Conservation (phyloP, 2,113 vertebrate genomes). For the Perca fluviatilis region DNA sequence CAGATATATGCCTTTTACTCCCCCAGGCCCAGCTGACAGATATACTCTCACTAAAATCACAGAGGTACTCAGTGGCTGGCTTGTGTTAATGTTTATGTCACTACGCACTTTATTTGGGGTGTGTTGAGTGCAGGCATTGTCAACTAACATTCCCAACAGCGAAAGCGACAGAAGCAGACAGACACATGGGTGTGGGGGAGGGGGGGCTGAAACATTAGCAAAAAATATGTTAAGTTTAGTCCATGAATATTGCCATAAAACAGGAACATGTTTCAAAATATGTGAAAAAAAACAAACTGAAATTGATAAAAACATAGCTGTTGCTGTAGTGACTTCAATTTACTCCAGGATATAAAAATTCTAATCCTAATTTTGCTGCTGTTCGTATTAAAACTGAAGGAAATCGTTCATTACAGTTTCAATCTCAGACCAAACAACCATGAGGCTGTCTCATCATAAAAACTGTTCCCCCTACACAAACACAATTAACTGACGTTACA, state of each 20-base stretch:
- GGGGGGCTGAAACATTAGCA: slow-evolving; percentile 18
- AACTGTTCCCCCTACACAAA: slow-evolving; percentile 11
- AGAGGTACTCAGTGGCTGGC: slow-evolving; percentile 72
- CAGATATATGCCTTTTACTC: slow-evolving; percentile 71
- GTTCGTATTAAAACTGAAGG: slow-evolving; percentile 10
- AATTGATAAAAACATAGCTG: slow-evolving; percentile 35
- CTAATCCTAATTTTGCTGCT: not conserved
- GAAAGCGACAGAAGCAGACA: slow-evolving; percentile 46
- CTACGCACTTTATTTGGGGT: slow-evolving; percentile 69
- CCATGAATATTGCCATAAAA: slow-evolving; percentile 39
- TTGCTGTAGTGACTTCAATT: slow-evolving; percentile 8
- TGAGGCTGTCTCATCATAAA: slow-evolving; percentile 17
- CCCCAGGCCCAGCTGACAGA: slow-evolving; percentile 63
- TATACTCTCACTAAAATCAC: slow-evolving; percentile 67
- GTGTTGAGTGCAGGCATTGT: slow-evolving; percentile 71
- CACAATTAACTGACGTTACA: slow-evolving; percentile 29
- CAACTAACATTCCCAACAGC: slow-evolving; percentile 48
- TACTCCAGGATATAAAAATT: not conserved
- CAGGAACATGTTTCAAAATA: slow-evolving; percentile 20
- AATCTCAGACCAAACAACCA: slow-evolving; percentile 36
- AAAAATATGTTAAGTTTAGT: slow-evolving; percentile 26
- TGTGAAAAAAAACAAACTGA: not conserved
- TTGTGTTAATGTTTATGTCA: slow-evolving; percentile 80
- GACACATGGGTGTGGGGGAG: slow-evolving; percentile 13
- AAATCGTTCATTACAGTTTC: slow-evolving; percentile 38